A percentile compares a stretch with the other conserved stretches of the same genome.
phyloP scores from a whole-genome alignment of 2,113 vertebrate genomes.

The Propithecus coquereli region DNA sequence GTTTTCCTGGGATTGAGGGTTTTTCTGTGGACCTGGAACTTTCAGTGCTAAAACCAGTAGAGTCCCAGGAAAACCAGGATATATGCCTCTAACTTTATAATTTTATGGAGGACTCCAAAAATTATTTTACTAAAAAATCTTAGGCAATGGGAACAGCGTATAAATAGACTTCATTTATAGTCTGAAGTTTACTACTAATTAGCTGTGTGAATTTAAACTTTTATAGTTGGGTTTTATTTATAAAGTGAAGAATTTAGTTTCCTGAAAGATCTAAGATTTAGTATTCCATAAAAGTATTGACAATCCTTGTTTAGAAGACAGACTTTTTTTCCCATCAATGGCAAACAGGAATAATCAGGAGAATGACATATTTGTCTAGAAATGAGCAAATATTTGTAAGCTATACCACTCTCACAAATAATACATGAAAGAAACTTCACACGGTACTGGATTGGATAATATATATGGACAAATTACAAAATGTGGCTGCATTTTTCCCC shows the following conservation, averaged over 20 bases:
- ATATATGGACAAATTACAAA: background rate
- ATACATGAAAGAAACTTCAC: background rate
- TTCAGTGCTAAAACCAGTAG: background rate
- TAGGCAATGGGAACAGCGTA: background rate
- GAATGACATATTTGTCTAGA: background rate
- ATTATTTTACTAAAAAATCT: background rate
- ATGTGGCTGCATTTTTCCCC: background rate
- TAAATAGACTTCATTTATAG: background rate
- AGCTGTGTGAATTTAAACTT: background rate
- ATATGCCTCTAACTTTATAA: background rate
- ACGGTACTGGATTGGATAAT: background rate
- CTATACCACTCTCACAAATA: background rate
- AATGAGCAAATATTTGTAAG: slow-evolving; percentile 8
- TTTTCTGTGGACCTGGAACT: background rate
- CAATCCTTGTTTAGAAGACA: background rate
- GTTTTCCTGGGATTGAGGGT: background rate
- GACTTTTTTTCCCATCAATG: background rate
- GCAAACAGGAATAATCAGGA: background rate
- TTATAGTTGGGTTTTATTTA: background rate
- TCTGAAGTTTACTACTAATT: background rate
- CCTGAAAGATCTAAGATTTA: background rate
- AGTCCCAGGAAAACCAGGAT: background rate
- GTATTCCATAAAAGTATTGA: background rate
- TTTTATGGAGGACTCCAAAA: background rate
- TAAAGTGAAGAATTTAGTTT: background rate